A percentile compares a stretch with the other conserved stretches of the same genome.
Conservation (phyloP, 2,888 invertebrate genomes). For the Acrocera orbiculus region DNA sequence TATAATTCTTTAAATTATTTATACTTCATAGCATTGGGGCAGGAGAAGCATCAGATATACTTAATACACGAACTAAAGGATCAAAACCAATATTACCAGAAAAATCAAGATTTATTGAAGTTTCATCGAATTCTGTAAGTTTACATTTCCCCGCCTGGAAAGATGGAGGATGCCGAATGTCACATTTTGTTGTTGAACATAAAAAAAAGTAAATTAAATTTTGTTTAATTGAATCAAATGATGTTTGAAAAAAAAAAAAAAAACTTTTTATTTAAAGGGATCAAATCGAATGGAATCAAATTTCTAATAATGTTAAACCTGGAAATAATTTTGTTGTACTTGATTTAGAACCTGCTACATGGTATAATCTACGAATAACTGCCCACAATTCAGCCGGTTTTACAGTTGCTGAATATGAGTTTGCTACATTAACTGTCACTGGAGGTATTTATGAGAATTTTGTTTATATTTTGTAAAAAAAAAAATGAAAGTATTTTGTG, state of each 20-base stretch:
- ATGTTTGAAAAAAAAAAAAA: conserved; percentile 3
- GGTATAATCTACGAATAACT: conserved; percentile 83
- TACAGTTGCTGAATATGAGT: conserved; percentile 87
- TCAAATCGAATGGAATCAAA: conserved; percentile 82
- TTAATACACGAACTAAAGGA: conserved; percentile 81
- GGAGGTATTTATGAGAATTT: conserved; percentile 49
- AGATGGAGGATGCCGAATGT: conserved; percentile 89
- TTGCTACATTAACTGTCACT: conserved; percentile 81
- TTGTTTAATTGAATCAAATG: neutral
- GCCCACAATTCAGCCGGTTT: conserved; percentile 93
- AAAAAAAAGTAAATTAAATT: conserved; percentile 62
- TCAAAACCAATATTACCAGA: conserved; percentile 85
- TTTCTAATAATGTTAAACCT: conserved; percentile 82
- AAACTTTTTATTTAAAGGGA: conserved; percentile 35
- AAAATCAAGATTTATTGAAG: conserved; percentile 78
- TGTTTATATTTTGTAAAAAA: no score
- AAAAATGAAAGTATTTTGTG: no score
- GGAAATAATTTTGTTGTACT: conserved; percentile 79
- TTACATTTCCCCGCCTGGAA: conserved; percentile 86
- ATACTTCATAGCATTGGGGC: conserved; percentile 86
- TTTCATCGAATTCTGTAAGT: conserved; percentile 82
- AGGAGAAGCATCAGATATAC: conserved; percentile 74
- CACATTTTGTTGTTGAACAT: conserved; percentile 87
- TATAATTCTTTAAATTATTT: conserved; percentile 10
- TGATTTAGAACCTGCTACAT: conserved; percentile 82